Evolutionary conservation across 2,888 invertebrate genomes (phyloP).

Genomic region (Dolomedes plantarius): DNA sequence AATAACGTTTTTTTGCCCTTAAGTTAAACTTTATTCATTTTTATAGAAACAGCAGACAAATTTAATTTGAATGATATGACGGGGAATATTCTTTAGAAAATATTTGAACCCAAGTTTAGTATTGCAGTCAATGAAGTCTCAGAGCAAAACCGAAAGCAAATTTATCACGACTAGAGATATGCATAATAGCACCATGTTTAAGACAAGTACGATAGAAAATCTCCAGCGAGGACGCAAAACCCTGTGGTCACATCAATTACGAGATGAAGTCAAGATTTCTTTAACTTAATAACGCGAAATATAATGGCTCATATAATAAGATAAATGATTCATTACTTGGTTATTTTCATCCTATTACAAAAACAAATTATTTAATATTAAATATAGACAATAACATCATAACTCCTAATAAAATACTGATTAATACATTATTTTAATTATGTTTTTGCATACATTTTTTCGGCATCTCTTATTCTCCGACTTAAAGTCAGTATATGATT

Average conservation of each 20-base stretch:
- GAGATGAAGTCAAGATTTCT: background rate
- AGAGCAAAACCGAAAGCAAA: background rate
- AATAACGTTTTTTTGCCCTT: too few relatives aligned
- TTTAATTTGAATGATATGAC: too few relatives aligned
- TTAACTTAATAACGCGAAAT: background rate
- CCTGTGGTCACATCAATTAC: conserved; percentile 8
- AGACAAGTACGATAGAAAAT: background rate
- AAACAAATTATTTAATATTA: too few relatives aligned
- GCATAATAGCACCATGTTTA: background rate
- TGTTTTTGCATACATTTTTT: too few relatives aligned
- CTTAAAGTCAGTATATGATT: too few relatives aligned
- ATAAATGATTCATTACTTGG: background rate
- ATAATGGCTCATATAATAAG: background rate
- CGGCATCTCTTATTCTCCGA: too few relatives aligned
- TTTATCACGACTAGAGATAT: background rate
- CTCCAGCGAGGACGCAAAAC: background rate
- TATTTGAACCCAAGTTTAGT: background rate
- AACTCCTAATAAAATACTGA: too few relatives aligned
- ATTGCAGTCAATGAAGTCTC: background rate
- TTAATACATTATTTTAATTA: too few relatives aligned
- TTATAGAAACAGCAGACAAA: too few relatives aligned
- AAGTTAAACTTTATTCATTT: too few relatives aligned
- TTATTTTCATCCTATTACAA: background rate
- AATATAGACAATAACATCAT: too few relatives aligned
- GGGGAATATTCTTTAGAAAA: background rate